Base-by-base conservation (phyloP, 2,797 vertebrate genomes). In the Microtus californicus region DNA sequence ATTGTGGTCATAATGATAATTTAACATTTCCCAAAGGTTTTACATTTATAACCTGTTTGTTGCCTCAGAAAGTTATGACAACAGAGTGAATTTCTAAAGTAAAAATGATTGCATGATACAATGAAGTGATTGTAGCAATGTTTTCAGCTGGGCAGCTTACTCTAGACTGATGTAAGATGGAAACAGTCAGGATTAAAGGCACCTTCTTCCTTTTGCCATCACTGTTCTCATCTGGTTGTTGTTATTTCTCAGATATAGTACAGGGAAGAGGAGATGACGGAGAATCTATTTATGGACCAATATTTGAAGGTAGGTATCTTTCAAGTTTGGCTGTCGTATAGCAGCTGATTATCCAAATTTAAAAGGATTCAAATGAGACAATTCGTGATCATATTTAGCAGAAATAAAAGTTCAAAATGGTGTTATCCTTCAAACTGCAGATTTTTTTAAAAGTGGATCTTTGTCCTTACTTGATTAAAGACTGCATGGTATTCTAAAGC, bases 271-370 rank as follows among this genome's bases (percentile, higher is more conserved):
- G 99, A 95, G 95, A 99, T 43, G 98, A 98, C 92, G 99, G 99
- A 29, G 99, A 99, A 95, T 99, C 99, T 6, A 99, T 99, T 98
- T 99, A 99, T 93, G 99, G 99, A 48, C 98, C 98, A 96, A 98
- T 98, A 54, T 99, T 99, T 99, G 99, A 99, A 99, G 99, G 99
- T 99, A 98, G 56, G 61, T 87, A 11, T 95, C 78, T 96, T 97
- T 95, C 73, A 59, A 92, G 63, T 93, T 93, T 85, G 7, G 73
- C 63, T 54, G 71, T 69, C 29, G 56, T 78, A 2, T 63, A 67
- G 78, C 90, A 48, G 17, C 91, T 93, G 43, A 74, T 96, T 89
- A 81, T 86, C 96, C 25, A 93, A 48, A 78, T 80, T 87, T 89
- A 81, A 79, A 8, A 95, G 27, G 29, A 90, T n/a, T 25, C 27